Percentiles rank a stretch among this genome's conserved stretches.
Conservation (phyloP, 1,140 invertebrate genomes). For the Papilio polyxenes region DNA sequence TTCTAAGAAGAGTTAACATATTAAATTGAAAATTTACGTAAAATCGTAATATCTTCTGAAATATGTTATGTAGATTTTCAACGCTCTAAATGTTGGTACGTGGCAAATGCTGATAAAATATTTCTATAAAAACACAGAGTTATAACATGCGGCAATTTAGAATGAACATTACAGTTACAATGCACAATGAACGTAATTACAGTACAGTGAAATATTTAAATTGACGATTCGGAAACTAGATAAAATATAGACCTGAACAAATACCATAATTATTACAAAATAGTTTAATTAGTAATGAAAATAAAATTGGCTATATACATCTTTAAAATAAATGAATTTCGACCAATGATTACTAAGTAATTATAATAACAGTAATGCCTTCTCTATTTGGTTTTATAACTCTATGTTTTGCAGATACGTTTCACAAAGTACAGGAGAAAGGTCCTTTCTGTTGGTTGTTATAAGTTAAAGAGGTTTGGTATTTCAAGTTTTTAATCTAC, state of each 20-base stretch:
- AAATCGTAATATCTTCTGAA: not conserved
- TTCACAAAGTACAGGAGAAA: not conserved
- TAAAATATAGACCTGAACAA: too few species aligned
- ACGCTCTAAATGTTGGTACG: not conserved
- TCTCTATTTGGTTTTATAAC: not conserved
- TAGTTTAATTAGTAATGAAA: too few species aligned
- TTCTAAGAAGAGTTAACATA: not conserved
- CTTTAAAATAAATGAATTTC: too few species aligned
- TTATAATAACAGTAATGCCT: not conserved
- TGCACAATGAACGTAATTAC: too few species aligned
- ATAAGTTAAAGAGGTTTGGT: slow-evolving; percentile 4
- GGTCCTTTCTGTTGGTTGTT: not conserved
- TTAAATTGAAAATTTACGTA: not conserved
- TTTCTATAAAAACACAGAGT: not conserved
- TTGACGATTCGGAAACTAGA: too few species aligned
- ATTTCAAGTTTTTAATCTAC: slow-evolving; percentile 3
- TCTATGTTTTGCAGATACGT: not conserved
- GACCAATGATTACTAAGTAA: too few species aligned
- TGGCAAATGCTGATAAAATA: not conserved
- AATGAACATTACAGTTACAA: too few species aligned
- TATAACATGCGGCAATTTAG: not conserved
- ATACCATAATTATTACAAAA: too few species aligned
- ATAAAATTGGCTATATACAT: too few species aligned
- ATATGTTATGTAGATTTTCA: not conserved
- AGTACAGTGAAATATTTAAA: too few species aligned